Percentiles rank a stretch among this genome's conserved stretches.
Evolutionary conservation across 2,888 invertebrate genomes (phyloP).

Genomic region (Bugulina stolonifera): DNA sequence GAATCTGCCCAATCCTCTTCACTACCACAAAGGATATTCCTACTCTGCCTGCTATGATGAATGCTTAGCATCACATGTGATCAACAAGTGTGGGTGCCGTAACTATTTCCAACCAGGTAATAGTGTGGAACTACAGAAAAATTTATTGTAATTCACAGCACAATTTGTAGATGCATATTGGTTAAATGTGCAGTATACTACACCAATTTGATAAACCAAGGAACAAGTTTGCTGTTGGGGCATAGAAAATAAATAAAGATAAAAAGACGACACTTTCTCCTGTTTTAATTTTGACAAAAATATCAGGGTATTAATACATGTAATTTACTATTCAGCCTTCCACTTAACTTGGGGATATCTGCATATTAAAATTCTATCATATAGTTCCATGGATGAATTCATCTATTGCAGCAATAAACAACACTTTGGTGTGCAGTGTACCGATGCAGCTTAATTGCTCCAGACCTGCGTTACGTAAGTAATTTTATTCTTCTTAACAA

Average conservation of each 20-base stretch:
- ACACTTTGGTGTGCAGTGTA: neutral
- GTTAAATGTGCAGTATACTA: too few species aligned
- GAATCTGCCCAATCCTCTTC: neutral
- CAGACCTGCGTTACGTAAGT: neutral
- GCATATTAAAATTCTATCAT: too few species aligned
- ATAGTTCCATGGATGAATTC: too few species aligned
- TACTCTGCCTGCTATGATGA: slow-evolving; percentile 15
- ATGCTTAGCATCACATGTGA: slow-evolving; percentile 3
- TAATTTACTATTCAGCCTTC: too few species aligned
- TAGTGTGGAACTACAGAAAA: neutral
- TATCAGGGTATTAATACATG: too few species aligned
- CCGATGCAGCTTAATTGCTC: neutral
- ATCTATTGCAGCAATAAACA: neutral
- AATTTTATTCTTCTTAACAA: too few species aligned
- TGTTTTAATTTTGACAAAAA: too few species aligned
- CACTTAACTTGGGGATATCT: too few species aligned
- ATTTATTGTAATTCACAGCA: neutral
- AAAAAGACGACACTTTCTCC: too few species aligned
- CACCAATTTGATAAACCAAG: too few species aligned
- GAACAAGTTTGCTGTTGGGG: too few species aligned
- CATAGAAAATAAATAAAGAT: too few species aligned
- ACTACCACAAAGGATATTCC: neutral
- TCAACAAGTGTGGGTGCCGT: slow-evolving; percentile 3
- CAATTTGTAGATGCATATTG: neutral
- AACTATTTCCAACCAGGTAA: neutral